Percentiles rank a stretch among this genome's conserved stretches.
These are phyloP conservation scores for Zaprionus africanus DNA, from an alignment of 1,140 invertebrate genomes.

Conservation along the genomic window DNA sequence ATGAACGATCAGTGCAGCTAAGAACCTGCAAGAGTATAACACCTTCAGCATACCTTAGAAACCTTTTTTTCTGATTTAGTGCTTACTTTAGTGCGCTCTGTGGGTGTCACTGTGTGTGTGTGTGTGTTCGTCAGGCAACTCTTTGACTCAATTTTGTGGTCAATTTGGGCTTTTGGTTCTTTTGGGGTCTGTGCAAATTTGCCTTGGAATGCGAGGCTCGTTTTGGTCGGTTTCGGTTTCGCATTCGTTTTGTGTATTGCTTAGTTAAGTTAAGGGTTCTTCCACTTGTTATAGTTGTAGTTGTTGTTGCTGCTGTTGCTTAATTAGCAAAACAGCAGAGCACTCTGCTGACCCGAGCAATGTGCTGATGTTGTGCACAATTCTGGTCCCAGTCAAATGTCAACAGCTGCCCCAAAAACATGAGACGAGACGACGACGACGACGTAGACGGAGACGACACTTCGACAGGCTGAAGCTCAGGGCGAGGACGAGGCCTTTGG, in stretches of 20 bases:
- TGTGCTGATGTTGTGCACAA: constrained; percentile 13
- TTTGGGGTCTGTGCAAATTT: constrained; percentile 19
- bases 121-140: constrained; percentile 18
- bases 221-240: neutral
- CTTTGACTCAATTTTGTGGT: constrained; percentile 47
- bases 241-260: constrained; percentile 8
- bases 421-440: constrained; percentile 14
- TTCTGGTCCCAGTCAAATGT: constrained; percentile 53
- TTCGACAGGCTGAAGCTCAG: neutral
- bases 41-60: neutral
- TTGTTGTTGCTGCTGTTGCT: constrained; percentile 34
- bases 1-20: too few species aligned
- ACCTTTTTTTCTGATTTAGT: too few species aligned
- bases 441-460: constrained; percentile 20
- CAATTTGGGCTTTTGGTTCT: constrained; percentile 36
- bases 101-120: constrained; percentile 2
- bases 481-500: constrained; percentile 19
- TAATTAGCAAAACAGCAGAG: constrained; percentile 60
- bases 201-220: neutral
- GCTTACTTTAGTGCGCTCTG: too few species aligned
- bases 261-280: constrained; percentile 34
- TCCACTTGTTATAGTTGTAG: neutral
- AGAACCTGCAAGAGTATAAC: neutral
- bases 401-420: constrained; percentile 63
- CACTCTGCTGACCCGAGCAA: constrained; percentile 29